Evolutionary conservation across 2,797 vertebrate species (phyloP), one percentile per base, ranked within the genome.

Genomic region (Lepilemur septentrionalis): DNA sequence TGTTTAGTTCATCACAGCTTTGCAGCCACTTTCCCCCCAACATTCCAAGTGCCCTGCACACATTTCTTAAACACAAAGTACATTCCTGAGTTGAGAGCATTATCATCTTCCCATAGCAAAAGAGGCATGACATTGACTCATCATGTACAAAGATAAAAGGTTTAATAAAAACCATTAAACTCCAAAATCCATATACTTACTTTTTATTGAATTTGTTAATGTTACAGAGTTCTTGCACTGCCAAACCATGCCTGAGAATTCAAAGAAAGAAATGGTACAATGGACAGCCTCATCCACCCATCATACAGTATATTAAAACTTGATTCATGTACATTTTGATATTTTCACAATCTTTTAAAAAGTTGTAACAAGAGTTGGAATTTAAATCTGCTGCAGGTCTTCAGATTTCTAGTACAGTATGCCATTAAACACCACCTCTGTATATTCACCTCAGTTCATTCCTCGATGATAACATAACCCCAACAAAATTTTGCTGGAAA

Each of bases 121-220:
- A 57, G 48, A 41, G 25, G 46, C 10, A 15, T 10, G 22, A 43
- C 43, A 75, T 67, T n/a, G 76, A 78, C 9, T 81, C 18, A 23
- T 41, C 20, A 38, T 69, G 82, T 90, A 61, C 80, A 91, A 80
- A 92, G 52, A 70, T 1, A 88, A 91, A 61, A 22, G 11, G 2
- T 75, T 38, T 46, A 55, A 94, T 84, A 97, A 97, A 98, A 97
- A 98, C 52, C 76, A 96, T 35, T 94, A 96, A 92, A 98, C 97
- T 96, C 96, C 97, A 96, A 78, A 89, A 96, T 95, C 96, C 97
- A 96, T 94, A 92, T 98, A 98, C 96, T 98, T 98, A 95, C 97
- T 97, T 98, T 98, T 98, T 98, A 98, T 98, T 99, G 96, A 96
- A 98, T 98, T 98, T 98, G 95, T 98, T 98, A 98, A 98, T 98